phyloP scores from a whole-genome alignment of 2,888 invertebrate genomes.

The Drosophila eohydei region DNA sequence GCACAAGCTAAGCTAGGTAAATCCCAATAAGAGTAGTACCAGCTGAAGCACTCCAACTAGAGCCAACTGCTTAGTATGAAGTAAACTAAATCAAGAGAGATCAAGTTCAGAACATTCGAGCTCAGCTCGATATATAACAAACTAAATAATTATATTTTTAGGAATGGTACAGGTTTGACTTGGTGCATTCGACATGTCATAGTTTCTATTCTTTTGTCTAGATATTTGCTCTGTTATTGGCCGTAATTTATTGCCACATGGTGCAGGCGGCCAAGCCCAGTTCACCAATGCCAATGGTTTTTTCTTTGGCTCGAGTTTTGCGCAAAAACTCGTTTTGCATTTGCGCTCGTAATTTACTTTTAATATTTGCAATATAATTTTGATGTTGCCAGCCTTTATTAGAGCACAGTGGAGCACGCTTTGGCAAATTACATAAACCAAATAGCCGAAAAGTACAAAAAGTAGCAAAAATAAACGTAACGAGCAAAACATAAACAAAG shows the following conservation, averaged over 20 bases:
- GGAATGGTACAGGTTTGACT: not conserved
- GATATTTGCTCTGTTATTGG: conserved; percentile 55
- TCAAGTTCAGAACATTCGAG: not conserved
- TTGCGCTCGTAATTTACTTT: conserved; percentile 73
- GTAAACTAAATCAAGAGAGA: not conserved
- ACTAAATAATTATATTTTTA: not conserved
- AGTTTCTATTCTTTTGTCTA: conserved; percentile 28
- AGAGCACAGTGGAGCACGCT: conserved; percentile 67
- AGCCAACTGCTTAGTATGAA: not conserved
- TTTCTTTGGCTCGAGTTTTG: conserved; percentile 1
- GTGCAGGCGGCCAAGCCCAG: conserved; percentile 63
- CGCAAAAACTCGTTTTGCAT: conserved; percentile 71
- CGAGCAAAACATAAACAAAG: conserved; percentile 49
- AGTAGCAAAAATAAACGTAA: conserved; percentile 31
- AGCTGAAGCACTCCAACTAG: not conserved
- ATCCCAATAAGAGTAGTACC: not conserved
- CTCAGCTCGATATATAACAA: not conserved
- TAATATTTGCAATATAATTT: conserved; percentile 73
- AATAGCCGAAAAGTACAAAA: conserved; percentile 14
- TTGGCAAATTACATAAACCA: conserved; percentile 69
- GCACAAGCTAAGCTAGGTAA: no score
- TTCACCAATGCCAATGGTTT: conserved; percentile 25
- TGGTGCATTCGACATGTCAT: conserved; percentile 9
- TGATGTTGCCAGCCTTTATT: conserved; percentile 59
- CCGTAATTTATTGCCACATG: conserved; percentile 62